Base-by-base conservation (phyloP, 53 echinoderm and acorn worm genomes). In the Luidia sarsii region DNA sequence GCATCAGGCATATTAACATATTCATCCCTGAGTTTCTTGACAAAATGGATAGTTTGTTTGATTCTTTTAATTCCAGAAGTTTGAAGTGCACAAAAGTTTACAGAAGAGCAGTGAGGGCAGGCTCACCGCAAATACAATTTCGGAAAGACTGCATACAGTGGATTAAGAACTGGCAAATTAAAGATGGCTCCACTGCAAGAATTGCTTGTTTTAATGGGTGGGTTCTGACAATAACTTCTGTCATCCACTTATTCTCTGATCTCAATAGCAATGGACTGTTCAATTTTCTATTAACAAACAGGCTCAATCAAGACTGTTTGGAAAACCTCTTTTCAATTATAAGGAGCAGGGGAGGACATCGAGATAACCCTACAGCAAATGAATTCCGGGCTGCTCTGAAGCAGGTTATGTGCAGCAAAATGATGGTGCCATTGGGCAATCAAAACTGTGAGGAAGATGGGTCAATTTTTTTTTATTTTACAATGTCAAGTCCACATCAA, bases 41-140 rank as follows among this genome's bases (percentile, higher is more conserved):
- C 5, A 81, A 55, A 39, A 82, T 87, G 53, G 88, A 87, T 36
- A 25, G 38, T 16, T 23, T 87, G 10, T 87, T 87, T 48, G 82
- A 82, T 43, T 68, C 65, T 29, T 53, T 71, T 25, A 87, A 87
- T 73, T 71, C 73, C 10, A 61, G 84, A 63, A 38, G 29, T 25
- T 33, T 70, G 38, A 29, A 30, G 33, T 43, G 60, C 19, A 27
- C 43, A 32, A 55, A 46, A 54, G 63, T 36, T 16, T 71, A 65
- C 15, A 70, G 83, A 20, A 70, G 71, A 51, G 70, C 83, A 70
- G 62, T 60, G 6, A 83, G 50, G 24, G 84, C 27, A 16, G 53
- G 64, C 13, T 84, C 64, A 27, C 34, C 63, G 2, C 73, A 84
- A 24, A 19, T 84, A 4, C 10, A 72, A 27, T 84, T 84, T 30